Percentiles rank a stretch among this genome's conserved stretches.
Conservation (phyloP, 2,113 vertebrate genomes). For the Peromyscus leucopus region DNA sequence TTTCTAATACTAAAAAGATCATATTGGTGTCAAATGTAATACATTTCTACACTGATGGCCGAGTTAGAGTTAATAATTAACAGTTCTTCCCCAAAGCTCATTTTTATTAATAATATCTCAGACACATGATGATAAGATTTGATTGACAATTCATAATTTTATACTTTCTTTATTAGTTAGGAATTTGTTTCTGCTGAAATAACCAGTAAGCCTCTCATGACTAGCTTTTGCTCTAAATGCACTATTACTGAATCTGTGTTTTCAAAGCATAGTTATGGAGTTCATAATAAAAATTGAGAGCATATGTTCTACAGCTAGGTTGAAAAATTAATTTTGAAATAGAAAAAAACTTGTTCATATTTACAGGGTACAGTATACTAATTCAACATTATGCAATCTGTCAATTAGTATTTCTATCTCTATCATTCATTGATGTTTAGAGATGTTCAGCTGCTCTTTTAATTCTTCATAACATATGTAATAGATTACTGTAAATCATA, state of each 20-base stretch:
- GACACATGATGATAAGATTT: neutral
- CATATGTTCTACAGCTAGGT: neutral
- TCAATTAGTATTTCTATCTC: neutral
- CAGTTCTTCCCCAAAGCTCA: neutral
- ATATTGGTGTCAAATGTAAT: conserved; percentile 25
- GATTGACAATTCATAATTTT: conserved; percentile 21
- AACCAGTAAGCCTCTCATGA: neutral
- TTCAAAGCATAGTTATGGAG: neutral
- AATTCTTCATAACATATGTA: neutral
- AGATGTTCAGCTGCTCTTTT: neutral
- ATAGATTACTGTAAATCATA: neutral
- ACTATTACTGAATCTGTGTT: neutral
- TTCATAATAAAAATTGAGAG: neutral
- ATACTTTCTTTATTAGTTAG: neutral
- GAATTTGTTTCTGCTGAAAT: conserved; percentile 47
- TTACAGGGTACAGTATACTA: neutral
- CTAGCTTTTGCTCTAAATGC: conserved; percentile 15
- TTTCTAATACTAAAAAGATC: conserved; percentile 22
- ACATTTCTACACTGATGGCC: neutral
- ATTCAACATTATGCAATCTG: neutral
- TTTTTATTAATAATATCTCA: conserved; percentile 40
- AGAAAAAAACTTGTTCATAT: neutral
- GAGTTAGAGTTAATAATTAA: neutral
- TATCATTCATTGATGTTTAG: neutral
- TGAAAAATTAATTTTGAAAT: neutral